These are phyloP conservation scores for Drosophila hamatofila DNA, from an alignment of 2,888 invertebrate species.

Conservation along the genomic window DNA sequence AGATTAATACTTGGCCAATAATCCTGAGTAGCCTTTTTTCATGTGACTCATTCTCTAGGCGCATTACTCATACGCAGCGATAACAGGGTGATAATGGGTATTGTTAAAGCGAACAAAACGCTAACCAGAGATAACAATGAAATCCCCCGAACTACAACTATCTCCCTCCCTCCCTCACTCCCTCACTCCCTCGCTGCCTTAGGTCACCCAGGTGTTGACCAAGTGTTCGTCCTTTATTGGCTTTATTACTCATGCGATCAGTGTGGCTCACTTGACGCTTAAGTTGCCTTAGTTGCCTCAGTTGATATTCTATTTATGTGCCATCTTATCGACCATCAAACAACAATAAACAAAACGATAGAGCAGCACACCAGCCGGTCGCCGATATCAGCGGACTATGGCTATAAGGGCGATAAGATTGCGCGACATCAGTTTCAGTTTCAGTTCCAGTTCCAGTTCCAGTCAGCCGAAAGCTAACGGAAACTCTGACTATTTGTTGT, in stretches of 20 bases:
- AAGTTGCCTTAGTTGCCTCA: background rate
- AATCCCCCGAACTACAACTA: background rate
- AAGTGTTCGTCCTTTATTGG: conserved; percentile 27
- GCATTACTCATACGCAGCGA: conserved; percentile 19
- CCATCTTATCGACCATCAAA: conserved; percentile 40
- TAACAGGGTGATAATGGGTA: conserved; percentile 1
- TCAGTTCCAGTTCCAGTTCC: conserved; percentile 8
- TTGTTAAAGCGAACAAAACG: background rate
- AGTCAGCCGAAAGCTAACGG: conserved; percentile 7
- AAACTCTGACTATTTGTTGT: background rate
- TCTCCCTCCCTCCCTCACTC: no score
- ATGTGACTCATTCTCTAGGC: conserved; percentile 13
- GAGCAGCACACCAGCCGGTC: conserved; percentile 5
- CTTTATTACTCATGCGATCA: conserved; percentile 52
- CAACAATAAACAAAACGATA: conserved; percentile 35
- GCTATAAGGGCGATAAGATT: conserved; percentile 44
- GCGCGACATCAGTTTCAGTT: conserved; percentile 5
- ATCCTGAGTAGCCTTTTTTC: conserved; percentile 12
- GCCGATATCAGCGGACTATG: conserved; percentile 24
- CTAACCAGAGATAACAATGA: background rate
- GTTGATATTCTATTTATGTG: background rate
- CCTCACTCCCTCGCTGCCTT: no score
- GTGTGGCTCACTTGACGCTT: conserved; percentile 1
- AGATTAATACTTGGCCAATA: conserved; percentile 7
- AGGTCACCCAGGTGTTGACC: background rate